Evolutionary conservation across 2,888 invertebrate species (phyloP), one percentile per base, ranked within the genome.

Genomic region (Muschampia plurimacula): DNA sequence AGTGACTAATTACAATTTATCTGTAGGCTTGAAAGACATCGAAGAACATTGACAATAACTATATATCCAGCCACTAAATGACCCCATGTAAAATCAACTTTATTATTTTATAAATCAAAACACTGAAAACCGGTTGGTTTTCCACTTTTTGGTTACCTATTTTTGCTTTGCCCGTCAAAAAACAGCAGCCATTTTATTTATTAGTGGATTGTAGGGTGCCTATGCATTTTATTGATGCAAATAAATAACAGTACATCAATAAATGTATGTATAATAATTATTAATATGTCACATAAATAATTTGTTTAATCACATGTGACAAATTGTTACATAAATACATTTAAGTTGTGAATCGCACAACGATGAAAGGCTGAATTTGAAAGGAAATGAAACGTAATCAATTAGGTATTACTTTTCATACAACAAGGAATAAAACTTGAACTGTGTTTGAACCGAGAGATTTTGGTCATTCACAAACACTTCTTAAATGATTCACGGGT

Each of bases 381-480:
- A 32, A 32, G 3, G 32, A 32, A 32, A 32, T 32, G 32, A 32
- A 32, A 32, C 32, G 32, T 32, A 32, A 32, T 32, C 32, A 32
- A 62, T 2, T 10, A 22, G 22, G 22, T 59, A 28, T 1, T 15
- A 36, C 15, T 41, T 62, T 2, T 41, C 10, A 3, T 10, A 22
- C 2, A 10, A 39, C 12, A 62, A 67, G 41, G 57, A 59, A 32
- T 13, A 55, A 55, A 67, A n/a, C 12, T 13, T 7, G 9, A n/a
- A 28, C 9, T n/a, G 10, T 9, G 32, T 59, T 9, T 59, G 22
- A 65, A 36, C n/a, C 15, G 46, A 36, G 32, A 66, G 65, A 52
- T 60, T 65, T 71, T 49, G 71, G 66, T 66, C 71, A 66, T 71
- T 71, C 39, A 72, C 60, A 71, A 72, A 72, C 52, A 72, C 71